Conservation (phyloP, 2,113 vertebrate genomes). For the Pionites leucogaster region DNA sequence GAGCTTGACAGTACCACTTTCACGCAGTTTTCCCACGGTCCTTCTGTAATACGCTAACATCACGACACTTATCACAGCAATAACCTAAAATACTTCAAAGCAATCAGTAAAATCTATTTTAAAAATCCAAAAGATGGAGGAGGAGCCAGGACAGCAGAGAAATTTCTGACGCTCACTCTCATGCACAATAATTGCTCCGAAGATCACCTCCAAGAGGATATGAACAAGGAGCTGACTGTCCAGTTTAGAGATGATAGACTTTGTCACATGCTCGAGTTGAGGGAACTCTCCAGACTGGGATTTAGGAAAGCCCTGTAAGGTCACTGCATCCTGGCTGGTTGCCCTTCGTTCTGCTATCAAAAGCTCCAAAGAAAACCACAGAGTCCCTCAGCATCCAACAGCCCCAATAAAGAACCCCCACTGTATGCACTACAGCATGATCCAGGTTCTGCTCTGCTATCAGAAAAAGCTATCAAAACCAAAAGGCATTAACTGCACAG, state of each 20-base stretch:
- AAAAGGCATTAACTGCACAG: neutral
- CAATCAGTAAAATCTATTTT: neutral
- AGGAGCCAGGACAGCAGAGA: neutral
- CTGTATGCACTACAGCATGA: neutral
- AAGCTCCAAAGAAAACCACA: neutral
- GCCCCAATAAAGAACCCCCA: neutral
- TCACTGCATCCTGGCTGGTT: neutral
- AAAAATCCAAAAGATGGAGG: neutral
- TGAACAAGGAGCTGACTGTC: neutral
- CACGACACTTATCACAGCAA: neutral
- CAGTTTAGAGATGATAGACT: neutral
- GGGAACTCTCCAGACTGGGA: neutral
- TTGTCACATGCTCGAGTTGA: neutral
- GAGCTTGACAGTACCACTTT: neutral
- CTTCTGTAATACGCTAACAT: neutral
- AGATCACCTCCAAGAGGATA: neutral
- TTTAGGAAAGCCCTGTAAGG: neutral
- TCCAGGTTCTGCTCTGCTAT: neutral
- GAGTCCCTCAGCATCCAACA: neutral
- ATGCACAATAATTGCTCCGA: neutral
- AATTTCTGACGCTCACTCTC: neutral
- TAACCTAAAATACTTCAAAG: neutral
- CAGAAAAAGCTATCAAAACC: neutral
- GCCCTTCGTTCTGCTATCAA: neutral
- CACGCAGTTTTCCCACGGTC: neutral